phyloP scores from a whole-genome alignment of 2,797 vertebrate species.

The Argya squamiceps region DNA sequence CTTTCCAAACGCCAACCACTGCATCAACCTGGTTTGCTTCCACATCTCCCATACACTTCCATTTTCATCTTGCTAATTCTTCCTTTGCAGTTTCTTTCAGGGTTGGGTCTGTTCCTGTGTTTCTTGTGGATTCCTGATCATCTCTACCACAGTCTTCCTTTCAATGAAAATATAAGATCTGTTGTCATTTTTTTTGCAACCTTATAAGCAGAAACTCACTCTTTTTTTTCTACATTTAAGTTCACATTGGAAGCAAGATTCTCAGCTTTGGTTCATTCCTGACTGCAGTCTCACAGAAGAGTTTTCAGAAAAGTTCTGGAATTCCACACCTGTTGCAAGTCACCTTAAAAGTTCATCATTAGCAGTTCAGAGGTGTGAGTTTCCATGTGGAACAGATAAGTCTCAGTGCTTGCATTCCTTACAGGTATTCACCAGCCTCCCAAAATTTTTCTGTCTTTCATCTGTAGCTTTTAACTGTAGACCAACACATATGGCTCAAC shows the following conservation, averaged over 20 bases:
- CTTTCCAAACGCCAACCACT: neutral
- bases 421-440: neutral
- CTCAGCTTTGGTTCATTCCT: neutral
- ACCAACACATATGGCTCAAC: too few relatives aligned
- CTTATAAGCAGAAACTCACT: neutral
- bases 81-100: neutral
- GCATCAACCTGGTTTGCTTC: neutral
- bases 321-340: neutral
- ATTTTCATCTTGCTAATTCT: neutral
- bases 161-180: neutral
- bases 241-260: neutral
- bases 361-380: neutral
- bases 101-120: neutral
- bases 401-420: neutral
- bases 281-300: neutral
- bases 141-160: neutral
- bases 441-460: neutral
- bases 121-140: neutral
- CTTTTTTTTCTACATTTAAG: neutral
- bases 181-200: neutral
- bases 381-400: neutral
- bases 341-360: neutral
- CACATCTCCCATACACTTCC: neutral
- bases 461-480: too few relatives aligned
- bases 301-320: neutral